phyloP scores from a whole-genome alignment of 2,888 invertebrate genomes.

The Pheosia tremula region DNA sequence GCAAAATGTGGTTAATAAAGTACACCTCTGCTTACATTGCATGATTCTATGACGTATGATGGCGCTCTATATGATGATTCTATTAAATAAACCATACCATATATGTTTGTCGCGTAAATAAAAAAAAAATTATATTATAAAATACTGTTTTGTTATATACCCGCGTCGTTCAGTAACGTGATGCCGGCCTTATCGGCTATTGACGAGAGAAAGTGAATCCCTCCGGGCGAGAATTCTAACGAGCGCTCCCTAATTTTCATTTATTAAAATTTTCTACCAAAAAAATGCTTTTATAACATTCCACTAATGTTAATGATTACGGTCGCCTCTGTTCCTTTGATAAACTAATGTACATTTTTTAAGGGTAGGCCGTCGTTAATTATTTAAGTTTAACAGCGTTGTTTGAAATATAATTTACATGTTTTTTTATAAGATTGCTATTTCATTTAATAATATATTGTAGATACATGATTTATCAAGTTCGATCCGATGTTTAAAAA shows the following conservation, averaged over 20 bases:
- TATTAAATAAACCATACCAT: no score
- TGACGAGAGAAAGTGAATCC: constrained; percentile 54
- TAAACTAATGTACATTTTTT: constrained; percentile 24
- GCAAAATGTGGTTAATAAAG: no score
- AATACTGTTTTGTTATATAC: neutral
- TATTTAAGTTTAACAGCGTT: neutral
- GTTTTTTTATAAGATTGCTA: no score
- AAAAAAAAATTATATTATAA: no score
- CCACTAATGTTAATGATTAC: constrained; percentile 42
- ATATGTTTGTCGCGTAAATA: no score
- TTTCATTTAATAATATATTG: no score
- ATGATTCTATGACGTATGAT: no score
- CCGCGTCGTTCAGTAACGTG: constrained; percentile 33
- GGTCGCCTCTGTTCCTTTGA: constrained; percentile 26
- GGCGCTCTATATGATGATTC: no score
- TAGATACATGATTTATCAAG: no score
- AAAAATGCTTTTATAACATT: constrained; percentile 44
- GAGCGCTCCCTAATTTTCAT: constrained; percentile 67
- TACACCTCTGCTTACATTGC: no score
- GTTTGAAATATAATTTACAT: neutral
- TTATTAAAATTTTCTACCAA: constrained; percentile 58
- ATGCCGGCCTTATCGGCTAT: constrained; percentile 52
- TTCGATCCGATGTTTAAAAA: no score
- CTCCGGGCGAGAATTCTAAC: constrained; percentile 61
- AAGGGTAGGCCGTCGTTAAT: constrained; percentile 5